Conservation (phyloP, 2,113 vertebrate genomes). For the Cinclus mexicanus region DNA sequence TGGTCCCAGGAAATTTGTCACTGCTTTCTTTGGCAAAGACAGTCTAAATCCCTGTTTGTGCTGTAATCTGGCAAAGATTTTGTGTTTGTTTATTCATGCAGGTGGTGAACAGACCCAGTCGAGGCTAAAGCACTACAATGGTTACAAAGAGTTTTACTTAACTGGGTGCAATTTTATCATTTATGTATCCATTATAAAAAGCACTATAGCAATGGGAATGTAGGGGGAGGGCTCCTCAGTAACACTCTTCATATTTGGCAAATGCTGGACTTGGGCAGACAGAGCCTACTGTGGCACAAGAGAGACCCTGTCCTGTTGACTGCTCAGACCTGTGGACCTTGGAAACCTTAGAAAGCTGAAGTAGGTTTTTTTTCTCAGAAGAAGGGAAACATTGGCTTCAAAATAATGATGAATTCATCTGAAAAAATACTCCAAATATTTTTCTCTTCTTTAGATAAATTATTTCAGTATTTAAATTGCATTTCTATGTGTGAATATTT, state of each 20-base stretch:
- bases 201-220: background rate
- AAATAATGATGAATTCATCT: background rate
- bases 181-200: background rate
- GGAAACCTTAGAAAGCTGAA: background rate
- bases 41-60: background rate
- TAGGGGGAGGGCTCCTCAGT: background rate
- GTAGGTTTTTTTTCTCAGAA: background rate
- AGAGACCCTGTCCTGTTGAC: background rate
- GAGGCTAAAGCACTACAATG: background rate
- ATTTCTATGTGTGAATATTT: background rate
- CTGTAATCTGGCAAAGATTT: background rate
- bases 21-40: background rate
- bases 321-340: background rate
- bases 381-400: background rate
- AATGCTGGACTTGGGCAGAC: background rate
- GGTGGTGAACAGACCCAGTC: background rate
- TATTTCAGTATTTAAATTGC: background rate
- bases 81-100: background rate
- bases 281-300: background rate
- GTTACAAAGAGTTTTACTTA: background rate
- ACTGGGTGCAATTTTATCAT: rapidly evolving
- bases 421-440: background rate
- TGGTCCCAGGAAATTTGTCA: background rate
- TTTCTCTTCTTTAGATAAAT: background rate
- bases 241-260: background rate